Evolutionary conservation across 2,113 vertebrate genomes (phyloP).

Genomic region (Rhinopomastus cyanomelas): DNA sequence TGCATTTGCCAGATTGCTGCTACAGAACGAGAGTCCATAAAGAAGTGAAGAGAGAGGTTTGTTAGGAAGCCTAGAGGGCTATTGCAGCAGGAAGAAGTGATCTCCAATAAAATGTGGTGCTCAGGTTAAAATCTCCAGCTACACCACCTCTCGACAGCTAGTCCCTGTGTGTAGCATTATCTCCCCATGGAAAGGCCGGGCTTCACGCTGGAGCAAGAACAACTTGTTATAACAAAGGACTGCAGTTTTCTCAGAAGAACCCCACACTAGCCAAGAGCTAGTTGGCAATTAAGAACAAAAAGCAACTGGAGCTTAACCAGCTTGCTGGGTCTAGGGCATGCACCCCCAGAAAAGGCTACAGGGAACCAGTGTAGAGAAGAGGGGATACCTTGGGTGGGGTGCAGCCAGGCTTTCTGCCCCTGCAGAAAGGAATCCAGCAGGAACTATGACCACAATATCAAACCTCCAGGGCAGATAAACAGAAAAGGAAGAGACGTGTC

Average conservation of each 20-base stretch:
- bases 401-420: not conserved
- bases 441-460: not conserved
- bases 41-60: not conserved
- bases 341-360: not conserved
- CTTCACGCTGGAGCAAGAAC: not conserved
- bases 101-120: not conserved
- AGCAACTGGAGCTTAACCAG: not conserved
- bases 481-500: not conserved
- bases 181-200: not conserved
- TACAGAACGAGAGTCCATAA: conserved; percentile 35
- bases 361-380: not conserved
- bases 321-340: not conserved
- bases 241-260: not conserved
- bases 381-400: not conserved
- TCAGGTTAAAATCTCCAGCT: not conserved
- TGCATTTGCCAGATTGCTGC: conserved; percentile 61
- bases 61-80: not conserved
- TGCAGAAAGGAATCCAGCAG: not conserved
- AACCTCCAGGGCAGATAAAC: not conserved
- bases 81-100: not conserved
- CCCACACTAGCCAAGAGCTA: not conserved
- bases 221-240: not conserved
- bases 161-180: not conserved
- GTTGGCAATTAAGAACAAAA: not conserved
- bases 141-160: not conserved